Conservation (phyloP, 2,797 vertebrate genomes). For the Columba guinea region DNA sequence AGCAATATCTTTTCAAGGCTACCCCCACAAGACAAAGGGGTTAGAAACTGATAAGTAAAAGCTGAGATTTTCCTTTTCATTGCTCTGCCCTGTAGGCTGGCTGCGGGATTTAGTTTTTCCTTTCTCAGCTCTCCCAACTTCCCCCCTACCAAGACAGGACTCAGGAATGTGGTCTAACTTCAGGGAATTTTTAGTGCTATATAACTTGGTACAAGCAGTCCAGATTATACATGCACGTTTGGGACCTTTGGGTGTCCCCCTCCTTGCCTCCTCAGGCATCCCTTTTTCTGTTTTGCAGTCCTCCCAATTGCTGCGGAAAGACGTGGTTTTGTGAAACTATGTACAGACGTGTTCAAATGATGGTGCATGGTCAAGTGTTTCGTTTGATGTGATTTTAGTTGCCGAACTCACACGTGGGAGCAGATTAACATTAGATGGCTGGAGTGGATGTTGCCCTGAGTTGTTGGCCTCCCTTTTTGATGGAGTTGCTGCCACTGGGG, state of each 20-base stretch:
- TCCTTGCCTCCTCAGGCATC: background rate
- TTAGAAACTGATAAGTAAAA: background rate
- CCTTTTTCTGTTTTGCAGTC: rapidly evolving
- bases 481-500: background rate
- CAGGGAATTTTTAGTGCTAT: background rate
- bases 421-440: background rate
- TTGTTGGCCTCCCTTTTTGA: background rate
- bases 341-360: background rate
- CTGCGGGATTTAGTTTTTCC: background rate
- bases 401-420: rapidly evolving
- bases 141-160: background rate
- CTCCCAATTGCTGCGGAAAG: background rate
- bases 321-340: background rate
- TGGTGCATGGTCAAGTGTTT: background rate
- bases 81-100: background rate
- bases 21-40: background rate
- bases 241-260: background rate
- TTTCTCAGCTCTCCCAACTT: background rate
- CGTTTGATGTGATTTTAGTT: background rate
- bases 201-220: background rate
- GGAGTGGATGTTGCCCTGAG: background rate
- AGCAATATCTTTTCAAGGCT: background rate
- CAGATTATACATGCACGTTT: background rate
- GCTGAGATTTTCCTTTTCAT: background rate
- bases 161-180: background rate